Conservation (phyloP, 2,888 invertebrate genomes). For the Papilio gigon region DNA sequence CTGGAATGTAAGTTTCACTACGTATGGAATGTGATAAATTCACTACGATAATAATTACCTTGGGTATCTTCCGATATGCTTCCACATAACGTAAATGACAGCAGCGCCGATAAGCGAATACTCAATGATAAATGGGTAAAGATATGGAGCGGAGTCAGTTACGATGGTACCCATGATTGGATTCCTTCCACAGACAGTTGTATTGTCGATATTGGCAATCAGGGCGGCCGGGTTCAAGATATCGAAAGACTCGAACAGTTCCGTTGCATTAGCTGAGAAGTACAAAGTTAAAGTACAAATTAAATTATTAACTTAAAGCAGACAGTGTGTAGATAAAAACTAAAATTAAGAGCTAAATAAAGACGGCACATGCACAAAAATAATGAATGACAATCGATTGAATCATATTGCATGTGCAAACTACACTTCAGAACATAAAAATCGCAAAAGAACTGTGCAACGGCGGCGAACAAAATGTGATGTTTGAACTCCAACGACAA, state of each 20-base stretch:
- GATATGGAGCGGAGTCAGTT: constrained; percentile 95
- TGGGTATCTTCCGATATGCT: constrained; percentile 94
- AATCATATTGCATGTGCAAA: constrained; percentile 41
- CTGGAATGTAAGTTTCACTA: constrained; percentile 33
- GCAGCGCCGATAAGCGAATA: constrained; percentile 97
- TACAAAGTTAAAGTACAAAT: constrained; percentile 39
- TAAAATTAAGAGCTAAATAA: constrained; percentile 35
- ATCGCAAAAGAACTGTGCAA: constrained; percentile 76
- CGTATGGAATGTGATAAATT: constrained; percentile 29
- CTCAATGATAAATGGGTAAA: constrained; percentile 97
- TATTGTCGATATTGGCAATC: constrained; percentile 81
- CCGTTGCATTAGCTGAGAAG: constrained; percentile 72
- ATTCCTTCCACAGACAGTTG: constrained; percentile 88
- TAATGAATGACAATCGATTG: constrained; percentile 44
- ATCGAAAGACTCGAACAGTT: constrained; percentile 83
- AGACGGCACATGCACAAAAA: constrained; percentile 46
- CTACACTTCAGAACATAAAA: constrained; percentile 54
- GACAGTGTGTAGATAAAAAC: neutral
- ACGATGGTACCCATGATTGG: constrained; percentile 97
- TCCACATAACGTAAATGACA: constrained; percentile 98
- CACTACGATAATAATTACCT: constrained; percentile 81
- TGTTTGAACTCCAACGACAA: constrained; percentile 77
- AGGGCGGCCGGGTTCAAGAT: constrained; percentile 83
- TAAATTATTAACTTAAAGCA: neutral
- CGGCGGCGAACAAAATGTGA: constrained; percentile 64